phyloP scores from a whole-genome alignment of 2,888 invertebrate species.

The Nycteola revayana region DNA sequence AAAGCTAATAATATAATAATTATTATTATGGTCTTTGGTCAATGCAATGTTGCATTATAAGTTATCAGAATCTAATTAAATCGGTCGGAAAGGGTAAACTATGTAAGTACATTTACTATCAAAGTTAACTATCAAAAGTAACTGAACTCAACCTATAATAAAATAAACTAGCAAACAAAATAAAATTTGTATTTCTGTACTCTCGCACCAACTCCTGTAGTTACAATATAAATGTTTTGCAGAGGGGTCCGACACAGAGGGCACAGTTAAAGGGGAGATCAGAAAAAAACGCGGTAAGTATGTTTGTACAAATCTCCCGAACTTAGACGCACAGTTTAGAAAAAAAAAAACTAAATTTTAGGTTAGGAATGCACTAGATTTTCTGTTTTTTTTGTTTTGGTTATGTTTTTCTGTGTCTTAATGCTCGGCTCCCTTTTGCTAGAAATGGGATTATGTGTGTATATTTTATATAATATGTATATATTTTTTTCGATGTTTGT shows the following conservation, averaged over 20 bases:
- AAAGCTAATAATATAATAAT: too few species aligned
- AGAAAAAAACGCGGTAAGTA: conserved; percentile 70
- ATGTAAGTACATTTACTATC: too few species aligned
- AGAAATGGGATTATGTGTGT: not conserved
- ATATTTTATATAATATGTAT: not conserved
- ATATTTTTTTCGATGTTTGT: too few species aligned
- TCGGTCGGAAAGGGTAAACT: too few species aligned
- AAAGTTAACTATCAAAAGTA: conserved; percentile 17
- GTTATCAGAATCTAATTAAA: too few species aligned
- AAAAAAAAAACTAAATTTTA: not conserved
- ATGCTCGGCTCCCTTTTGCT: conserved; percentile 31
- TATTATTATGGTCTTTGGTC: too few species aligned
- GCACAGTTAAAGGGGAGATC: conserved; percentile 64
- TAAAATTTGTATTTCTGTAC: conserved; percentile 9
- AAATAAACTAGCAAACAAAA: conserved; percentile 13
- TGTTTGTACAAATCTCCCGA: conserved; percentile 9
- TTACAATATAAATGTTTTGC: conserved; percentile 68
- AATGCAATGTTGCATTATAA: too few species aligned
- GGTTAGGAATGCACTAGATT: not conserved
- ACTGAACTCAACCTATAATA: conserved; percentile 2
- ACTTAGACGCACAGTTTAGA: not conserved
- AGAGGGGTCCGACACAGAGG: conserved; percentile 77
- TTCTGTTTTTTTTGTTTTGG: not conserved
- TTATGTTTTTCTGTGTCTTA: conserved; percentile 1
- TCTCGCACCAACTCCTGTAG: conserved; percentile 36